Base-by-base conservation (phyloP, 2,113 vertebrate species). In the Barbus barbus region DNA sequence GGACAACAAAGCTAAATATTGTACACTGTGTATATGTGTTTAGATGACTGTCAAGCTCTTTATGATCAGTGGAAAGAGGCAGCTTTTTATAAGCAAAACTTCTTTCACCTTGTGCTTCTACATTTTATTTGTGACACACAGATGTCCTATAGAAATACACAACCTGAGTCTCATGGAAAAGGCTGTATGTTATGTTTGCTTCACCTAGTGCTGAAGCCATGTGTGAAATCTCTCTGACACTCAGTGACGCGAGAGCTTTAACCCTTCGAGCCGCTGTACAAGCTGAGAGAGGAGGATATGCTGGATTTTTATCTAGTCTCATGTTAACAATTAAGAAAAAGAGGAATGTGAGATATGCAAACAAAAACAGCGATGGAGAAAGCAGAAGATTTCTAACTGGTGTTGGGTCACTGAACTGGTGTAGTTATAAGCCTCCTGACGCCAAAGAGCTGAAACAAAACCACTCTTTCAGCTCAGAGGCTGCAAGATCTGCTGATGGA, bases 381-480 rank as follows among this genome's bases (percentile, higher is more conserved):
- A 56, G 53, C 53, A 56, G 18, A 89, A 80, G 89, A 89, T 87
- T 84, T 90, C 92, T 85, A n/a, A 67, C 31, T 56, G 53, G 53
- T 56, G 53, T 22, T 22, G 53, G 83, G 87, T 90, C 85, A 83
- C 90, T 85, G n/a, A n/a, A n/a, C n/a, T n/a, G n/a, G n/a, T n/a
- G n/a, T n/a, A n/a, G 88, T 87, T 92, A 81, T 81, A 86, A 75
- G 76, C 81, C 86, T 88, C 84, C 86, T 88, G 89, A 90, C 24
- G 75, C 84, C 0, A 56, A 36, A 63, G 31, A 3, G 48, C 89
- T 88, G 88, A 78, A 38, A 91, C 89, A 90, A 65, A 77, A 83
- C 24, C 74, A 61, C 51, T 56, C 51, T 56, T 22, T n/a, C 79
- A 85, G 65, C 75, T 58, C 53, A 85, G 84, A 91, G 84, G 84